Percentiles rank a stretch among this genome's conserved stretches.
Evolutionary conservation across 2,113 vertebrate genomes (phyloP).

Genomic region (Panurus biarmicus): DNA sequence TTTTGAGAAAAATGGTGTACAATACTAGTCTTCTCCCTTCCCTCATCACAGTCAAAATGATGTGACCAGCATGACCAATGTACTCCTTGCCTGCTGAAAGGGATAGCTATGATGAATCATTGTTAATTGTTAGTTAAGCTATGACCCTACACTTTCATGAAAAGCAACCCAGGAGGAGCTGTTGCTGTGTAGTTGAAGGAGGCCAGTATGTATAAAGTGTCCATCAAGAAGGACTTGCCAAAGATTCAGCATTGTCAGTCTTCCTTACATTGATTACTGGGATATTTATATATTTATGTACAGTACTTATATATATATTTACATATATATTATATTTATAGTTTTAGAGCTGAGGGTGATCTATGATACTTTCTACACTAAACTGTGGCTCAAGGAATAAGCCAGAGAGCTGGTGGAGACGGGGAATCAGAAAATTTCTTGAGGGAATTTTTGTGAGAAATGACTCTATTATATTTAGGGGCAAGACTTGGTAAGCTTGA

Average conservation of each 20-base stretch:
- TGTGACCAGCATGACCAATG: not conserved
- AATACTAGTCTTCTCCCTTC: not conserved
- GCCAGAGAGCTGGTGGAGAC: not conserved
- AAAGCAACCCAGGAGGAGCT: not conserved
- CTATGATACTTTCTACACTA: not conserved
- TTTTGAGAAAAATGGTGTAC: not conserved
- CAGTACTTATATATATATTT: not conserved
- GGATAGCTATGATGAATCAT: fast-evolving
- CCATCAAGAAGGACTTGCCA: not conserved
- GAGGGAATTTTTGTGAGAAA: not conserved
- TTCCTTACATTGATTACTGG: not conserved
- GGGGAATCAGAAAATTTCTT: not conserved
- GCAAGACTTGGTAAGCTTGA: not conserved
- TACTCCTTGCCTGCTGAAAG: not conserved
- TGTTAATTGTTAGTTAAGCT: not conserved
- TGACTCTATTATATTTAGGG: not conserved
- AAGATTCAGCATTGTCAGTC: not conserved
- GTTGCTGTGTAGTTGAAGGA: not conserved
- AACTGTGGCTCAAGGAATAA: not conserved
- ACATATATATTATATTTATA: not conserved
- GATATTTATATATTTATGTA: not conserved
- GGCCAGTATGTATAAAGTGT: not conserved
- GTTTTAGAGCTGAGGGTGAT: not conserved
- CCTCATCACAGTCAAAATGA: not conserved
- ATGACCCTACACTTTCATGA: not conserved